Conservation (phyloP, 1,140 invertebrate genomes). For the Drosophila rufa region DNA sequence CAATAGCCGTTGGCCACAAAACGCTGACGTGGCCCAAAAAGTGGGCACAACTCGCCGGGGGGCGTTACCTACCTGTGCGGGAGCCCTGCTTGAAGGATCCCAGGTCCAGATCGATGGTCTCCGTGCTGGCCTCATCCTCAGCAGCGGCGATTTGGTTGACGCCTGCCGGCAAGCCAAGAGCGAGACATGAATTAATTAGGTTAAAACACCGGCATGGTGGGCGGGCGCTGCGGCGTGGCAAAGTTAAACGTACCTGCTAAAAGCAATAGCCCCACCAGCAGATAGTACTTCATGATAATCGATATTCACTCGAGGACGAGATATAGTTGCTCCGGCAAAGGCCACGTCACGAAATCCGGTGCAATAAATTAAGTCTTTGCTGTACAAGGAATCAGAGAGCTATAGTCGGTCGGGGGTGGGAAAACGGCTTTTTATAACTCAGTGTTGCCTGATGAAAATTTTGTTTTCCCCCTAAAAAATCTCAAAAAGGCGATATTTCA, state of each 20-base stretch:
- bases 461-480: no score
- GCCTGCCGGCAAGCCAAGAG: conserved; percentile 76
- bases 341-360: conserved; percentile 67
- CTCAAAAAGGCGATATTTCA: no score
- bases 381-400: no score
- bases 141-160: conserved; percentile 82
- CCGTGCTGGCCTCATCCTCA: conserved; percentile 85
- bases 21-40: conserved; percentile 72
- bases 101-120: conserved; percentile 90
- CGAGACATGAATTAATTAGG: conserved; percentile 63
- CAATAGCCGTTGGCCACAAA: conserved; percentile 16
- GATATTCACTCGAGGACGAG: conserved; percentile 16
- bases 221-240: conserved; percentile 47
- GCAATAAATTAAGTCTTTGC: conserved; percentile 23
- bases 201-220: conserved; percentile 56
- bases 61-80: conserved; percentile 89
- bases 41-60: conserved; percentile 3
- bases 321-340: conserved; percentile 44
- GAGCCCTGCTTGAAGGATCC: conserved; percentile 93
- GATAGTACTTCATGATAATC: conserved; percentile 86
- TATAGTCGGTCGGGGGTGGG: no score
- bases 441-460: no score
- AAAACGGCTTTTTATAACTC: no score
- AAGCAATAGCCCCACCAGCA: conserved; percentile 86
- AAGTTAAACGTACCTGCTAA: conserved; percentile 85